Percentiles rank a stretch among this genome's conserved stretches.
Conservation (phyloP, 2,113 vertebrate genomes). For the Xyliphius kryptos region DNA sequence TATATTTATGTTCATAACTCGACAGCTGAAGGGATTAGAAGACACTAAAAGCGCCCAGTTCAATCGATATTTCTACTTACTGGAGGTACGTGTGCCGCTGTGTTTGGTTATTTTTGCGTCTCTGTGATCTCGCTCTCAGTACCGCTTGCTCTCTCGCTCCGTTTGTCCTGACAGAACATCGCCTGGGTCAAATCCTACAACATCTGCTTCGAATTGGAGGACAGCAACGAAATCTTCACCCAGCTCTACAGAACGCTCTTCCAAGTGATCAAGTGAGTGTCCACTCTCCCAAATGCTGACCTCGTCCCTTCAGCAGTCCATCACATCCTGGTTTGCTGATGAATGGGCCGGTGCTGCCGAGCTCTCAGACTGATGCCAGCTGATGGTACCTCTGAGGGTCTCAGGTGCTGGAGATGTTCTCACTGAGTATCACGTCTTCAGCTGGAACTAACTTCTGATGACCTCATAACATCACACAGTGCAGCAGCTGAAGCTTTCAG, state of each 20-base stretch:
- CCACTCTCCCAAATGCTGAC: neutral
- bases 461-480: no score
- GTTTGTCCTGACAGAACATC: conserved; percentile 75
- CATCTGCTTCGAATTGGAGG: conserved; percentile 98
- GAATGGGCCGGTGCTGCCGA: conserved; percentile 27
- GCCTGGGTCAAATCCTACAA: conserved; percentile 99
- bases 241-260: conserved; percentile 95
- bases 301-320: no score
- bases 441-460: no score
- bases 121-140: neutral
- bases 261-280: conserved; percentile 97
- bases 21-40: conserved; percentile 94
- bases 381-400: conserved; percentile 4
- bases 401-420: neutral
- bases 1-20: conserved; percentile 99
- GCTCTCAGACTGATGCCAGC: conserved; percentile 19
- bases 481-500: no score
- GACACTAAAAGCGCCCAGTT: conserved; percentile 98
- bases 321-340: no score
- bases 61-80: conserved; percentile 98
- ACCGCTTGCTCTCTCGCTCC: neutral
- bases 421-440: neutral
- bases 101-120: neutral
- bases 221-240: conserved; percentile 98
- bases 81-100: conserved; percentile 73